Evolutionary conservation across 1,140 invertebrate species (phyloP).

Genomic region (Drosophila simulans): DNA sequence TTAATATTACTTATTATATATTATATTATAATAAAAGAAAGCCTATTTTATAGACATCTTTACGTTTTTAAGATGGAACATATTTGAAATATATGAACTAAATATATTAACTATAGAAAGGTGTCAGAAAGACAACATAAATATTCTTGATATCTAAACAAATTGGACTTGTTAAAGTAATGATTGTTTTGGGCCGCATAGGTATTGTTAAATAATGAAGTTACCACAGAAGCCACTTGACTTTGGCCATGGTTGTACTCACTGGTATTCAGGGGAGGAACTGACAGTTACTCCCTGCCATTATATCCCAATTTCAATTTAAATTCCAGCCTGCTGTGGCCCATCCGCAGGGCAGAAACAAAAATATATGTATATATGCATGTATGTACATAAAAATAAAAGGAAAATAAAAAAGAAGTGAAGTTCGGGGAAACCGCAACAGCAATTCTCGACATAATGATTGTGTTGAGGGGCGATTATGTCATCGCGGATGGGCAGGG

Average conservation of each 20-base stretch:
- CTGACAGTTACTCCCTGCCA: slow-evolving; percentile 5
- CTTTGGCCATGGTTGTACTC: background rate
- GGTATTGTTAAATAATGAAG: background rate
- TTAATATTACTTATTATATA: too few species aligned
- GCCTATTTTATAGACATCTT: background rate
- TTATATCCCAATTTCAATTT: slow-evolving; percentile 38
- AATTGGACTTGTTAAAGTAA: background rate
- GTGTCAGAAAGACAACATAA: background rate
- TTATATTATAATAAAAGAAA: too few species aligned
- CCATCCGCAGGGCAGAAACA: slow-evolving; percentile 16
- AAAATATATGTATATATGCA: too few species aligned
- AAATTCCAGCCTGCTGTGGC: slow-evolving; percentile 26
- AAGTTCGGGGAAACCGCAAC: slow-evolving; percentile 13
- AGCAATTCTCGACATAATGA: slow-evolving; percentile 14
- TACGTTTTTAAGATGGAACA: background rate
- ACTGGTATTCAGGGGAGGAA: background rate
- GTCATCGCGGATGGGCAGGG: slow-evolving; percentile 11
- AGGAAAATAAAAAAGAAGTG: slow-evolving; percentile 3
- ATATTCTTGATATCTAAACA: too few species aligned
- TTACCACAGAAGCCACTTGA: slow-evolving; percentile 17
- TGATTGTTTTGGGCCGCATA: background rate
- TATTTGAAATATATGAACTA: background rate
- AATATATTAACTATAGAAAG: background rate
- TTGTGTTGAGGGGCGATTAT: slow-evolving; percentile 28
- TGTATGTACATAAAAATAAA: background rate